A percentile compares a stretch with the other conserved stretches of the same genome.
Conservation (phyloP, 37 sponge, comb jelly and placozoan species). For the Dysidea cf. avara region DNA sequence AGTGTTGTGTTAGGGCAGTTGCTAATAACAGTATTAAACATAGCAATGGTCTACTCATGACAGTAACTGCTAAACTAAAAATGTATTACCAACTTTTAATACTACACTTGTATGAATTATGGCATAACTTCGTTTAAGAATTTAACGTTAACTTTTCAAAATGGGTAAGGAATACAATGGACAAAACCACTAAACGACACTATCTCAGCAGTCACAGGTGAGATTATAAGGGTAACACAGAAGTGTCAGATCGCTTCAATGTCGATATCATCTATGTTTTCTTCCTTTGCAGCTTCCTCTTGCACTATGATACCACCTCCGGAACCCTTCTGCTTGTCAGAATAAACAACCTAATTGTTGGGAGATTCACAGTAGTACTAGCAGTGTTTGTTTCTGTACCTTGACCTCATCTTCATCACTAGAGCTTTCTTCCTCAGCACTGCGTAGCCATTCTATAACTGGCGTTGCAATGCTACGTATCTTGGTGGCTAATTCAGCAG, state of each 20-base stretch:
- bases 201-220: no score
- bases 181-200: no score
- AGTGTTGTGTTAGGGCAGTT: conserved; percentile 66
- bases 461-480: conserved; percentile 84
- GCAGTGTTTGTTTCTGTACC: not conserved
- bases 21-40: conserved; percentile 1
- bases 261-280: conserved; percentile 15
- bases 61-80: no score
- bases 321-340: not conserved
- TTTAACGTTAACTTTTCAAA: no score
- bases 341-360: conserved; percentile 25
- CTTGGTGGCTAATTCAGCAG: conserved; percentile 55
- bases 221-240: no score
- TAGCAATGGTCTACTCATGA: no score
- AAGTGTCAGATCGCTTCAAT: conserved; percentile 47
- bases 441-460: conserved; percentile 86
- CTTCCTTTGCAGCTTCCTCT: not conserved
- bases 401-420: conserved; percentile 80
- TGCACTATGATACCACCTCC: conserved; percentile 1
- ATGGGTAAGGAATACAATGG: no score
- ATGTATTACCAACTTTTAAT: no score
- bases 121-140: no score
- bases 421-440: conserved; percentile 90
- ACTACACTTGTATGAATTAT: no score
- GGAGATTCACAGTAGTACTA: not conserved